These are phyloP conservation scores for Eudyptes chrysolophus DNA, from an alignment of 2,113 vertebrate genomes.

Conservation along the genomic window DNA sequence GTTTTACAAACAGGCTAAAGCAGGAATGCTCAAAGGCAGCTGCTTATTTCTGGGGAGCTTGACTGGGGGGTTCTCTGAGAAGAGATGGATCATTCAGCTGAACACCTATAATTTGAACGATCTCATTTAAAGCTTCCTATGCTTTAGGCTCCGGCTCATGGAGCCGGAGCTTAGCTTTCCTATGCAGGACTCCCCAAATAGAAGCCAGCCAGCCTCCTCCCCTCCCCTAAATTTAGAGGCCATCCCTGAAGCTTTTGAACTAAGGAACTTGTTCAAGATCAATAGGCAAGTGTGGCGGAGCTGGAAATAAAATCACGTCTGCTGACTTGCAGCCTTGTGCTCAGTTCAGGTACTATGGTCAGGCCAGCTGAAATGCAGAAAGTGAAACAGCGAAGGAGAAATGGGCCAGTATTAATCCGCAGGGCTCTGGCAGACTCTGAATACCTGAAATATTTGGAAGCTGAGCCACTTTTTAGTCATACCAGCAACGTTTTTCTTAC, in stretches of 20 bases:
- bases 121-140: slow-evolving; percentile 18
- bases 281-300: slow-evolving; percentile 47
- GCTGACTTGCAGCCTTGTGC: slow-evolving; percentile 61
- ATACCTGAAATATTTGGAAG: slow-evolving; percentile 68
- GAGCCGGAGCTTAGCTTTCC: not conserved
- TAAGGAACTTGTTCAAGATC: slow-evolving; percentile 56
- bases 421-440: slow-evolving; percentile 55
- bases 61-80: not conserved
- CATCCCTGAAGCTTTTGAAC: slow-evolving; percentile 42
- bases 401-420: slow-evolving; percentile 48
- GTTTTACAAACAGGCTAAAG: not conserved
- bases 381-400: slow-evolving; percentile 54
- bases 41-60: slow-evolving; percentile 17
- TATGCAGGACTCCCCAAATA: slow-evolving; percentile 33
- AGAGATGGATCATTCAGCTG: not conserved
- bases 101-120: slow-evolving; percentile 30
- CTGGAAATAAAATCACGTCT: slow-evolving; percentile 44
- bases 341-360: slow-evolving; percentile 48
- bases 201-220: slow-evolving; percentile 52
- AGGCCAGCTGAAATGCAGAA: slow-evolving; percentile 36
- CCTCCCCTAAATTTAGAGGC: slow-evolving; percentile 64
- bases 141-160: not conserved
- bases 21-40: slow-evolving; percentile 9
- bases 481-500: slow-evolving; percentile 7
- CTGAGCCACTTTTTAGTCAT: slow-evolving; percentile 49